These are phyloP conservation scores for Sorex maritimensis DNA, from an alignment of 2,797 vertebrate genomes.

Conservation along the genomic window DNA sequence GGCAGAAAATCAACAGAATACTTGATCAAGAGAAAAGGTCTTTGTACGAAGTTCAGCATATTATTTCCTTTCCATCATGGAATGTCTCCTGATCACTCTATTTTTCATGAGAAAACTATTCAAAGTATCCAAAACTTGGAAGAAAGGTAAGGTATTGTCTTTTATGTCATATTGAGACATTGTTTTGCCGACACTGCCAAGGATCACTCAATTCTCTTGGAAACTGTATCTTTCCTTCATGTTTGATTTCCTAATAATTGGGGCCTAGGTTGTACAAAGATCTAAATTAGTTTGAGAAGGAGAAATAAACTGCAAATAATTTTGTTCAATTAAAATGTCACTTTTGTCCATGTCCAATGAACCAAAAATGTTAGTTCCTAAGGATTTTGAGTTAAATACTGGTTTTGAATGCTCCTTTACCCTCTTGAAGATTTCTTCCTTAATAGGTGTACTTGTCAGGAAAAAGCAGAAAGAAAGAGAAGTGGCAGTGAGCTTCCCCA, in stretches of 20 bases:
- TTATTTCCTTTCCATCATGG: neutral
- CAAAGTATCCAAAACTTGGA: conserved; percentile 27
- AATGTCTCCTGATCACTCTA: neutral
- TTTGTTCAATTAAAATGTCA: conserved; percentile 25
- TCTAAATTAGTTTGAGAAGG: conserved; percentile 23
- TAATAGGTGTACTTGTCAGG: neutral
- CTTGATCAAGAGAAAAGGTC: neutral
- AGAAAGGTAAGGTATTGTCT: conserved; percentile 19
- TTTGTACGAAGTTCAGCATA: neutral
- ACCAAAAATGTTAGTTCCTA: neutral
- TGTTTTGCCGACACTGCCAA: conserved; percentile 11
- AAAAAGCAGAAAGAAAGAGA: neutral
- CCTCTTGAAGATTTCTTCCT: neutral
- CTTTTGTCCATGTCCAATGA: neutral
- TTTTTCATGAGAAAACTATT: neutral
- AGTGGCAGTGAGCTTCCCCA: neutral
- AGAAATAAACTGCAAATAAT: conserved; percentile 8
- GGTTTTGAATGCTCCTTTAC: conserved; percentile 4
- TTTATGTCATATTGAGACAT: neutral
- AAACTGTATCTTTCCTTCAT: conserved; percentile 21
- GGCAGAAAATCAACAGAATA: neutral
- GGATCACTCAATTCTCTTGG: conserved; percentile 4
- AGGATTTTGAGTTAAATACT: conserved; percentile 27
- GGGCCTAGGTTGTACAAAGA: neutral
- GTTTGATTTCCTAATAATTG: conserved; percentile 15